phyloP scores from a whole-genome alignment of 2,888 invertebrate genomes.

The Pardosa pseudoannulata region DNA sequence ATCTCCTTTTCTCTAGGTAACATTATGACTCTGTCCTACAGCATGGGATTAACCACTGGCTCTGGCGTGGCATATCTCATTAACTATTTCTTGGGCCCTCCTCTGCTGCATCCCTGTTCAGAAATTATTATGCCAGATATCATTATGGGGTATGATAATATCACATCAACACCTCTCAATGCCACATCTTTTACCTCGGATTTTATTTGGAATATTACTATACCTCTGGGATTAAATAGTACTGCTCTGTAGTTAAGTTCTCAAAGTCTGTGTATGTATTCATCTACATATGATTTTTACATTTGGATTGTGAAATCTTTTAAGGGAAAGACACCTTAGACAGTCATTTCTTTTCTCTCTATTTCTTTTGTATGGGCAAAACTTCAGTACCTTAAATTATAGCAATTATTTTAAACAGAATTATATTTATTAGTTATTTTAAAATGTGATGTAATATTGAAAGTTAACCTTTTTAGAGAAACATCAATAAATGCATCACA shows the following conservation, averaged over 20 bases:
- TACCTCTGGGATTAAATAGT: conserved; percentile 10
- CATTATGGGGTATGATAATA: conserved; percentile 14
- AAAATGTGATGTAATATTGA: too few relatives aligned
- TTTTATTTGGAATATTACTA: conserved; percentile 43
- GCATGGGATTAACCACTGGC: conserved; percentile 89
- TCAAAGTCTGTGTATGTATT: too few relatives aligned
- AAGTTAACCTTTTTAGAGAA: too few relatives aligned
- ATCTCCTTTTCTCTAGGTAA: conserved; percentile 84
- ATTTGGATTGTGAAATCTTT: too few relatives aligned
- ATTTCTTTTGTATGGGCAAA: too few relatives aligned
- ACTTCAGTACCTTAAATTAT: too few relatives aligned
- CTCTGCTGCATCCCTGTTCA: conserved; percentile 57
- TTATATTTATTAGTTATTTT: too few relatives aligned
- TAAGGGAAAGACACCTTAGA: neutral
- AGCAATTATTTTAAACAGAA: too few relatives aligned
- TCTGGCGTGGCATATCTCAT: conserved; percentile 89
- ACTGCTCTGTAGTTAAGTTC: neutral
- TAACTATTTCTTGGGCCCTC: conserved; percentile 70
- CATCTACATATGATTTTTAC: too few relatives aligned
- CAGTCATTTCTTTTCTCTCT: neutral
- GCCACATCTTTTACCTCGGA: conserved; percentile 8
- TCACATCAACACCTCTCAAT: conserved; percentile 28
- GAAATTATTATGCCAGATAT: neutral
- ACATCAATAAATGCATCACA: too few relatives aligned
- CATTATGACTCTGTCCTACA: conserved; percentile 95